Conservation (phyloP, 2,888 invertebrate species). For the Eudemis profundana region DNA sequence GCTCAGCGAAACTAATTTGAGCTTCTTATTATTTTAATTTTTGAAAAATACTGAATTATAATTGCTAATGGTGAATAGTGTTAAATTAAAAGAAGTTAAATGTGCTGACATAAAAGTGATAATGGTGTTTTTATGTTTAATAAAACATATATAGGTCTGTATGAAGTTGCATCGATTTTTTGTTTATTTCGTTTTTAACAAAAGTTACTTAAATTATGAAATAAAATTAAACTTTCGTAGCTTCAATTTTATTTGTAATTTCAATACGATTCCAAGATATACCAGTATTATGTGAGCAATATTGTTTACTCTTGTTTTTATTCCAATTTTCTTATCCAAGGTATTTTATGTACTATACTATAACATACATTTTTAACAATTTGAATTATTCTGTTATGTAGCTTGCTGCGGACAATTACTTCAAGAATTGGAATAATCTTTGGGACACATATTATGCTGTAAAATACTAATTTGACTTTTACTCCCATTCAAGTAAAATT, state of each 20-base stretch:
- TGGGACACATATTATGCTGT: too few species aligned
- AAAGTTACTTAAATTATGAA: slow-evolving; percentile 12
- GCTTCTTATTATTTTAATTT: slow-evolving; percentile 40
- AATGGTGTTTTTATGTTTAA: slow-evolving; percentile 61
- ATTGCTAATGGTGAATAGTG: slow-evolving; percentile 45
- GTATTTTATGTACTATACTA: not conserved
- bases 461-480: too few species aligned
- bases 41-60: slow-evolving; percentile 23
- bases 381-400: too few species aligned
- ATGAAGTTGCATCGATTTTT: slow-evolving; percentile 59
- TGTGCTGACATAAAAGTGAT: slow-evolving; percentile 46
- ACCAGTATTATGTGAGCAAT: not conserved
- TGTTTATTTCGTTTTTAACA: slow-evolving; percentile 45
- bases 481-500: too few species aligned
- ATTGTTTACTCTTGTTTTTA: not conserved
- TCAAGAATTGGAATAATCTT: too few species aligned
- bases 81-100: slow-evolving; percentile 43
- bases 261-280: not conserved
- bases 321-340: not conserved
- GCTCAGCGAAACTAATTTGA: slow-evolving; percentile 40
- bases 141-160: slow-evolving; percentile 63
- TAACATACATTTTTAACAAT: slow-evolving; percentile 11
- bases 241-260: not conserved
- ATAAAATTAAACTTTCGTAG: not conserved
- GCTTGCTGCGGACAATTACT: too few species aligned